A percentile compares a stretch with the other conserved stretches of the same genome.
phyloP scores from a whole-genome alignment of 2,113 vertebrate species.

The Cariama cristata region DNA sequence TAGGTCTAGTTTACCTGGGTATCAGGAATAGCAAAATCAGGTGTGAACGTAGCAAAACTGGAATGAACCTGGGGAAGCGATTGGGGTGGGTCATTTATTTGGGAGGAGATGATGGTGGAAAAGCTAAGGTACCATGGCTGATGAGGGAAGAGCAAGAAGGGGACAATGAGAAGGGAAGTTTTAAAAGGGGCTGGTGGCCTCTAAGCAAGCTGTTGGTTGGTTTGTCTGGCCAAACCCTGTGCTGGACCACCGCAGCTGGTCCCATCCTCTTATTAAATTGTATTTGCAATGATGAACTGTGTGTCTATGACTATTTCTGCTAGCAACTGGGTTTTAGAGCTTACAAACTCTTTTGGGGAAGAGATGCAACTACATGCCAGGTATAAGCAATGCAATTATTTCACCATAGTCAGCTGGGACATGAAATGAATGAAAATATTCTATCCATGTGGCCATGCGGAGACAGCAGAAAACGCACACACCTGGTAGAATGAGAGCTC shows the following conservation, averaged over 20 bases:
- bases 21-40: not conserved
- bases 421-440: not conserved
- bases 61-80: fast-evolving
- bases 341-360: not conserved
- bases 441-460: fast-evolving
- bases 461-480: not conserved
- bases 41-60: not conserved
- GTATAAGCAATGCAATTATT: not conserved
- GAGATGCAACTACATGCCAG: too few species aligned
- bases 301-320: not conserved
- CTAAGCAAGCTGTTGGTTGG: not conserved
- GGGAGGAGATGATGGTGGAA: not conserved
- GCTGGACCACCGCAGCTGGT: not conserved
- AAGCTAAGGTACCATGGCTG: not conserved
- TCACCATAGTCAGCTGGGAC: not conserved
- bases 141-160: not conserved
- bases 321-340: not conserved
- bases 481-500: not conserved
- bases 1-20: not conserved
- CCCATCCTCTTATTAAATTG: not conserved
- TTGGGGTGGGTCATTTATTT: not conserved
- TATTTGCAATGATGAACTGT: not conserved
- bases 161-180: not conserved
- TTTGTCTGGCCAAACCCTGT: not conserved
- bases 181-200: not conserved